Evolutionary conservation across 2,797 vertebrate species (phyloP).

Genomic region (Tapirus indicus): DNA sequence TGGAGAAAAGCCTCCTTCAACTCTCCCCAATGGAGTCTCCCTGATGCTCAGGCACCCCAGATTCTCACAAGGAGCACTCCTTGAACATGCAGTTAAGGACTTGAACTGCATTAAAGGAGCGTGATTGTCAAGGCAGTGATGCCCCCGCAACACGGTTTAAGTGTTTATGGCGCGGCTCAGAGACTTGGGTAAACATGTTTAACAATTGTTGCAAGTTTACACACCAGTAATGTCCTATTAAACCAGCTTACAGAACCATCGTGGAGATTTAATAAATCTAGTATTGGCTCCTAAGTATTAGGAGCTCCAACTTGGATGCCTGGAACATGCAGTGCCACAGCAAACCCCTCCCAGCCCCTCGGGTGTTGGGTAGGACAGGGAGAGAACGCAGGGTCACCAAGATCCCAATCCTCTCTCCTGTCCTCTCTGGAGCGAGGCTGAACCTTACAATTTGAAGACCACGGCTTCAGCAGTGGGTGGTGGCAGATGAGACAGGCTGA

Average conservation of each 20-base stretch:
- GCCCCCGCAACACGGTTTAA: background rate
- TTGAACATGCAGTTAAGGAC: too few relatives aligned
- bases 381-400: background rate
- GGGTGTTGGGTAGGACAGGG: background rate
- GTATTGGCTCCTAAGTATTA: background rate
- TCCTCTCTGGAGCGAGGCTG: background rate
- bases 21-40: background rate
- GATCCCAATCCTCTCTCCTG: too few relatives aligned
- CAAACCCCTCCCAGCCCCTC: background rate
- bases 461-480: background rate
- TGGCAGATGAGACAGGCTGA: background rate
- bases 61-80: background rate
- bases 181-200: background rate
- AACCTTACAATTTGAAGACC: background rate
- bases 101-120: background rate
- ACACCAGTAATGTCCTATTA: background rate
- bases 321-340: background rate
- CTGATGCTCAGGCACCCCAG: background rate
- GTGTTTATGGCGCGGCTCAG: background rate
- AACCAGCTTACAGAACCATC: background rate
- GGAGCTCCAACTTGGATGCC: background rate
- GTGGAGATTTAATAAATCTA: background rate
- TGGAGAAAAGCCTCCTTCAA: background rate
- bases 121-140: background rate
- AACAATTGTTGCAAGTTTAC: background rate